Evolutionary conservation across 2,888 invertebrate genomes (phyloP), one percentile per base, ranked within the genome.

Genomic region (Leptogaster cylindrica): DNA sequence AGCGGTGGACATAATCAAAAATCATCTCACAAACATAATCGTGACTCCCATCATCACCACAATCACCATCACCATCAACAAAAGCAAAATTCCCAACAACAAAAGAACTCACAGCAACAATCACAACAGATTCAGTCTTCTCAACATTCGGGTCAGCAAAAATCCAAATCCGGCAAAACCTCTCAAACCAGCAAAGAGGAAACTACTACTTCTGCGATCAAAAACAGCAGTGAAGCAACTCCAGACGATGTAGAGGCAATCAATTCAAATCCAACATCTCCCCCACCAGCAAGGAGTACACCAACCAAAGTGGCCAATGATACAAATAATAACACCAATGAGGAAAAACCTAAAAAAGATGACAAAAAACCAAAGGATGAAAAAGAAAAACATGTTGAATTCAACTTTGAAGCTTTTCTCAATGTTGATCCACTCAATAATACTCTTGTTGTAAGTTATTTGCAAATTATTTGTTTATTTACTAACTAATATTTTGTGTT

Each of bases 331-430:
- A 23, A 66, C 23, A 65, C 25, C n/a, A 27, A 27, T 14, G 28
- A 70, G 46, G 36, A 36, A 58, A 14, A 25, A 12, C 28, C 12
- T 10, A 55, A 65, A 14, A 16, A 52, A 7, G 52, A 63, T 7
- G 46, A 63, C 2, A 48, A 39, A 16, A 25, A 33, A 50, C 18
- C 61, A 12, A 8, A 6, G 20, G 31, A 33, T 5, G 36, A 66
- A 10, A 16, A n/a, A n/a, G 48, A 66, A n/a, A 68, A 68, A 67
- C 82, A 83, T 10, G 79, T 82, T 8, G 84, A 88, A 74, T 92
- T 93, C 78, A 92, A 92, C 81, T 86, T 95, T 71, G 93, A 94
- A 75, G 92, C 91, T 72, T 91, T 94, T 77, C 86, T 95, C 72
- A 91, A 92, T 76, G 87, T 89, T 74, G 93, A 93, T 76, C 83